Evolutionary conservation across 2,113 vertebrate species (phyloP).

Genomic region (Delphinus delphis): DNA sequence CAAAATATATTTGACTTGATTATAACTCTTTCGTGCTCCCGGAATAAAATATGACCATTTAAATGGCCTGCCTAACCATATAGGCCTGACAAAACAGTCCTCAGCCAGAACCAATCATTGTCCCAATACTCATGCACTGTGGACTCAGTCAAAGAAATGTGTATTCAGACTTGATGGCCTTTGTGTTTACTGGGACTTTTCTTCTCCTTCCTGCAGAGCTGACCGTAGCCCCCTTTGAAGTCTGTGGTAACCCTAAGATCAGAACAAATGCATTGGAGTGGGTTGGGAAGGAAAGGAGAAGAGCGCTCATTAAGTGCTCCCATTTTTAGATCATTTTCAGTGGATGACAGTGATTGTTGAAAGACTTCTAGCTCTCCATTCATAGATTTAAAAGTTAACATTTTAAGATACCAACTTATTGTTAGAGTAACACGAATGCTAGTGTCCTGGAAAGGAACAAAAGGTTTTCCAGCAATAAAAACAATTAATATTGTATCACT

Average conservation of each 20-base stretch:
- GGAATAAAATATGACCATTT: slow-evolving; percentile 39
- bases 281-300: neutral
- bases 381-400: neutral
- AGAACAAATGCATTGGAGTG: neutral
- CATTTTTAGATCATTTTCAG: slow-evolving; percentile 37
- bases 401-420: neutral
- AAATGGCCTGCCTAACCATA: neutral
- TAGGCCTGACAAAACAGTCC: neutral
- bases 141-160: slow-evolving; percentile 66
- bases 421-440: neutral
- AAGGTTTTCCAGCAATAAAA: neutral
- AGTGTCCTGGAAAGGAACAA: neutral
- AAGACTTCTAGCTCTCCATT: neutral
- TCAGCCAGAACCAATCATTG: slow-evolving; percentile 60
- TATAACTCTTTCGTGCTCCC: neutral
- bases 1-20: neutral
- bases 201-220: slow-evolving; percentile 19
- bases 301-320: slow-evolving; percentile 37
- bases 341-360: neutral
- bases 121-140: slow-evolving; percentile 41
- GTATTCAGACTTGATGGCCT: slow-evolving; percentile 65
- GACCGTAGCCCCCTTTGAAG: slow-evolving; percentile 60
- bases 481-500: neutral
- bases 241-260: slow-evolving; percentile 43
- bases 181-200: slow-evolving; percentile 40